Base-by-base conservation (phyloP, 2,888 invertebrate species). In the Polietes domitor region DNA sequence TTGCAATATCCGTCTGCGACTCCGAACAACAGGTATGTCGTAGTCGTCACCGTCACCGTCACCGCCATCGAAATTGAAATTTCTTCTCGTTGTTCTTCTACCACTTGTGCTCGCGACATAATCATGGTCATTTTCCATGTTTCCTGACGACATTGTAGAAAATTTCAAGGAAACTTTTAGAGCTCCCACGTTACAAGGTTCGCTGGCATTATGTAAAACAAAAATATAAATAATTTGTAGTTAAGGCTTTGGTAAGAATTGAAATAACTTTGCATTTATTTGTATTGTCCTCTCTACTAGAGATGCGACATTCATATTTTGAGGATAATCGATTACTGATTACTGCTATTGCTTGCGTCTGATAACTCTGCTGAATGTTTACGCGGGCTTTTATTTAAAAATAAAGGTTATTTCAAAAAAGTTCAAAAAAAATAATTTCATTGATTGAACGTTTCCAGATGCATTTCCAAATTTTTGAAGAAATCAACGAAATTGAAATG, bases 51-150 rank as follows among this genome's bases (percentile, higher is more conserved):
- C 43, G 10, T 58, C 47, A 37, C 7, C 9, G 37, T 7, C 37
- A 37, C 12, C 37, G 1, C 10, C 37, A 9, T 37, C 37, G 37
- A 32, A 32, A n/a, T n/a, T 32, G 37, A 37, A n/a, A 9, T 37
- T 37, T 32, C 32, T 3, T 3, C 17, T 19, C 43, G 37, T n/a
- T 80, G n/a, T n/a, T n/a, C n/a, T n/a, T n/a, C n/a, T n/a, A n/a
- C 68, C 50, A 26, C 24, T 76, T 12, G 9, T 28, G 37, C 80
- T 72, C 47, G 53, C 68, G 17, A 75, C 76, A 74, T 86, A 85
- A 17, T 75, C 79, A 15, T 82, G 83, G 9, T 76, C 82, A 50
- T 63, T 80, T 72, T 82, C 82, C 50, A 82, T 21, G 10, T 83
- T 84, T 7, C 50, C 77, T 6, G 55, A 10, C 24, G 77, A 77